Base-by-base conservation (phyloP, 2,888 invertebrate genomes). In the Altica lythri region DNA sequence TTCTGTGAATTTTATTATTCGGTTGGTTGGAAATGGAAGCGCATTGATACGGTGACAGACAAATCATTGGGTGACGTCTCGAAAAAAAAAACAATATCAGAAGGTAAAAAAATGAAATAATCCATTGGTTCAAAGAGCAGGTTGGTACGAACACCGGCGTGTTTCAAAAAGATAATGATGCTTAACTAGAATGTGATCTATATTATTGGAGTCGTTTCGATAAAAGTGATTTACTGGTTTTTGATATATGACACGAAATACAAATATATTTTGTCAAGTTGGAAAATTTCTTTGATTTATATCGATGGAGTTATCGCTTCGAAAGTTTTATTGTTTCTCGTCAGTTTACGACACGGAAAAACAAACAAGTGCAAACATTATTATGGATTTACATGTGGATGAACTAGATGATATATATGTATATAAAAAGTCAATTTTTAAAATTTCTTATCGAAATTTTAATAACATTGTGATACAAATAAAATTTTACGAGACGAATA, bases 41-140 rank as follows among this genome's bases (percentile, higher is more conserved):
- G n/a, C n/a, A n/a, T n/a, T n/a, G n/a, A n/a, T n/a, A n/a, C n/a
- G n/a, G n/a, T n/a, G n/a, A n/a, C n/a, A n/a, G n/a, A n/a, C n/a
- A n/a, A n/a, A n/a, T n/a, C 59, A 61, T 61, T 48, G 55, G 61
- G 61, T 63, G 61, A 63, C 63, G 57, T 60, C 51, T 29, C 18
- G 13, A 29, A 13, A 52, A 53, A 34, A 42, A 48, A 47, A 54
- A 46, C 10, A 29, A 29, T 29, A 10, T 29, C 38, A 4, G 25
- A 34, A 40, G 29, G 32, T 45, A 46, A 38, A 34, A 18, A 45
- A 29, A 32, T 45, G 13, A 35, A 48, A 55, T 50, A 55, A 50
- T 50, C n/a, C n/a, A n/a, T n/a, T n/a, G n/a, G n/a, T n/a, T n/a
- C n/a, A 34, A 25, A 13, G 40, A 40, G 22, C 55, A 22, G 38